Evolutionary conservation across 2,888 invertebrate genomes (phyloP), one percentile per base, ranked within the genome.

Genomic region (Bibio marci): DNA sequence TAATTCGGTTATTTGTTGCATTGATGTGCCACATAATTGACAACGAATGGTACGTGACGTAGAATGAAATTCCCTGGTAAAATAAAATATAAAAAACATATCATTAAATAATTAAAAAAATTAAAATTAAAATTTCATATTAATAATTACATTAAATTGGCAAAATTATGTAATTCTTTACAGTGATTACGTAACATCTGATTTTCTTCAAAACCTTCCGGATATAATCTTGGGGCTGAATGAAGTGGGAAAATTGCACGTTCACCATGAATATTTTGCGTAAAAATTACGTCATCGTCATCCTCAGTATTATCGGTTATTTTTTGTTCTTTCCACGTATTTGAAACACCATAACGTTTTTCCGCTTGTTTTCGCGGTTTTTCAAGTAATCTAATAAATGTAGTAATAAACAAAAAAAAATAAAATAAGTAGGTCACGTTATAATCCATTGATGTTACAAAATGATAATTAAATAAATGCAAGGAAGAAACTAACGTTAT

Each of bases 201-300:
- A 35, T 63, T 54, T 15, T 48, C 45, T 27, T 52, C 47, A 12
- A 56, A 56, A 14, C 57, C 50, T 15, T 56, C 50, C 30, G 56
- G 51, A 27, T 57, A 54, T 5, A 75, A 51, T 33, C 63, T 58
- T 11, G 71, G 56, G 3, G 67, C 67, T 45, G 56, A 55, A 49
- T 73, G 69, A 47, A 73, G 53, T 0, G 65, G 63, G 53, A 68
- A 70, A 41, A 48, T 59, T 50, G 43, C 53, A 47, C 46, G 64
- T 52, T 42, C 52, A 36, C 48, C 68, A 44, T 47, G 66, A 45
- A 46, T 59, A 39, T 41, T 52, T 40, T 46, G 52, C 46, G 39
- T 54, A 46, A 45, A 57, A 49, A 44, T 51, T 28, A 52, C 52
- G 50, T 62, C 66, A 54, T 44, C 40, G 26, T 52, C 52, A 2